phyloP scores from a whole-genome alignment of 2,113 vertebrate genomes.

The Prochilodus magdalenae region DNA sequence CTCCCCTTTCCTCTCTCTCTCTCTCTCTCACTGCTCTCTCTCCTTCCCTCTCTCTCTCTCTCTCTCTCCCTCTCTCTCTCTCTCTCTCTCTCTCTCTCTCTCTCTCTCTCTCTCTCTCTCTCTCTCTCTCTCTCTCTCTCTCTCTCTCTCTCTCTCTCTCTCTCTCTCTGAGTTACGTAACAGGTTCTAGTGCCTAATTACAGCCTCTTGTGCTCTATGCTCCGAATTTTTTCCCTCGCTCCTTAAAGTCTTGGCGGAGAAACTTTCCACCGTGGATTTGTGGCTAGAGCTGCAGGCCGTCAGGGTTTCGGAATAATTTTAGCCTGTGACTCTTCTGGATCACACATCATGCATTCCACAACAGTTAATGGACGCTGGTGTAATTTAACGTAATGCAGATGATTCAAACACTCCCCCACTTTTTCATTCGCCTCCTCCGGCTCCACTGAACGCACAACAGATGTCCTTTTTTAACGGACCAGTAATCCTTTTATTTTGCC shows the following conservation, averaged over 20 bases:
- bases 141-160: conserved; percentile 5
- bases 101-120: conserved; percentile 2
- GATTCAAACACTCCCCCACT: too few species aligned
- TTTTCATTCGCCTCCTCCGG: too few species aligned
- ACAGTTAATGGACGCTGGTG: neutral
- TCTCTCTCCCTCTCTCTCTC: conserved; percentile 1
- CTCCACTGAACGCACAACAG: too few species aligned
- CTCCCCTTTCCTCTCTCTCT: conserved; percentile 13
- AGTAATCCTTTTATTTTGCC: too few species aligned
- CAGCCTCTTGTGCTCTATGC: neutral
- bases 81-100: conserved; percentile 8
- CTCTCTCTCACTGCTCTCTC: too few species aligned
- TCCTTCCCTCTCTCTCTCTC: conserved; percentile 2
- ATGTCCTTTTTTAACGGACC: too few species aligned
- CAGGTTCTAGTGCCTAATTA: neutral
- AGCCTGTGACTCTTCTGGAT: neutral
- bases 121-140: neutral
- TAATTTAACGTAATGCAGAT: neutral
- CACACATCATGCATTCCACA: neutral
- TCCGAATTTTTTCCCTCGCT: neutral
- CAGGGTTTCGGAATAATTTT: neutral
- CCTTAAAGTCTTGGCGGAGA: neutral
- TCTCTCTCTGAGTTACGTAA: conserved; percentile 7
- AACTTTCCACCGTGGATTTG: neutral
- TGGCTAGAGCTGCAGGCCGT: neutral